Evolutionary conservation across 2,113 vertebrate species (phyloP).

Genomic region (Phrynocephalus versicolor): DNA sequence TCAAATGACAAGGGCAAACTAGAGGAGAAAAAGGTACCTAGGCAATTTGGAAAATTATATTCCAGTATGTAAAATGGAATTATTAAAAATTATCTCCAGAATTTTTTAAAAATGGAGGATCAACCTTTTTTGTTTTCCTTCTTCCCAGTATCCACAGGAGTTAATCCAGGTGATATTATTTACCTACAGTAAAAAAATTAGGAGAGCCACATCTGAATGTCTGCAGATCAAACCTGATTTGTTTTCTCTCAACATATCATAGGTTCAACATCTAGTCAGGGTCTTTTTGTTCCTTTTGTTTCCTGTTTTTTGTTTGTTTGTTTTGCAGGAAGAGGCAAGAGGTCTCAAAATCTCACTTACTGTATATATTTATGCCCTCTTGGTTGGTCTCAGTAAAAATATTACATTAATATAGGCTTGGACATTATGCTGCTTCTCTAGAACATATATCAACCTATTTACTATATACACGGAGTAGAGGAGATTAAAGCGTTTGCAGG

Average conservation of each 20-base stretch:
- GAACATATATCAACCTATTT: too few relatives aligned
- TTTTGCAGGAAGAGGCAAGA: too few relatives aligned
- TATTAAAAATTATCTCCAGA: background rate
- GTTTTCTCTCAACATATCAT: background rate
- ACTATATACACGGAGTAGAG: constrained; percentile 51
- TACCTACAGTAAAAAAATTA: background rate
- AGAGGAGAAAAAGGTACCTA: constrained; percentile 33
- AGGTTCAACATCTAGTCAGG: background rate
- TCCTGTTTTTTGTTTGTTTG: too few relatives aligned
- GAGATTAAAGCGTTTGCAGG: background rate
- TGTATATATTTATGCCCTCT: background rate
- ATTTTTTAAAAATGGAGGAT: background rate
- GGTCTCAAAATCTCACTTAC: too few relatives aligned
- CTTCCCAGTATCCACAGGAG: background rate
- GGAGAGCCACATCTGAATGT: background rate
- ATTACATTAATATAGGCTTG: too few relatives aligned
- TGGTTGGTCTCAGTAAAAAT: background rate
- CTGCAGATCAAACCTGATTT: background rate
- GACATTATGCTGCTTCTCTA: too few relatives aligned
- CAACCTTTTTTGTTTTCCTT: background rate
- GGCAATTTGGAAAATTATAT: constrained; percentile 53
- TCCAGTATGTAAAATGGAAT: constrained; percentile 23
- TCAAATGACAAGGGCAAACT: constrained; percentile 47
- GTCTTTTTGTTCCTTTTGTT: background rate
- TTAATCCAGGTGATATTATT: background rate